These are phyloP conservation scores for Falco cherrug DNA, from an alignment of 2,797 vertebrate species.

Conservation along the genomic window DNA sequence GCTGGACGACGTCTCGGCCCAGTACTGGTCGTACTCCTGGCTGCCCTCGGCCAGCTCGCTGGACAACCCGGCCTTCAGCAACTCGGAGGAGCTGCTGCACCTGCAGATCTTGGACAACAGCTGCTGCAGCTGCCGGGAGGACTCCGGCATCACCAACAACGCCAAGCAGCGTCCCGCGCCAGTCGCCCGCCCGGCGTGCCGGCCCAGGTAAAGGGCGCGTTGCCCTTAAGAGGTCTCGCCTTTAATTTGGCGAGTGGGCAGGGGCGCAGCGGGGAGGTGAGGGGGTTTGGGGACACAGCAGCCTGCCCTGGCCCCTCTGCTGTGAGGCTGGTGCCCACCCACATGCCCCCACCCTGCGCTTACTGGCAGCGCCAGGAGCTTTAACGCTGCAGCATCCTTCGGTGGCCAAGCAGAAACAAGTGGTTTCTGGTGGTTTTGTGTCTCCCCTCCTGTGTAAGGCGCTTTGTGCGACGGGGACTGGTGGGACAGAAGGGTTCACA, in stretches of 20 bases:
- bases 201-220: neutral
- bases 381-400: accelerated
- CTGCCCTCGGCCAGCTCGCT: slow-evolving; percentile 82
- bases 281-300: neutral
- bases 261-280: accelerated
- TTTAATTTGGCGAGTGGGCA: accelerated
- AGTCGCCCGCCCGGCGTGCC: accelerated
- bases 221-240: accelerated
- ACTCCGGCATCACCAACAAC: slow-evolving; percentile 65
- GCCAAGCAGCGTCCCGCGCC: slow-evolving; percentile 21
- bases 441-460: accelerated
- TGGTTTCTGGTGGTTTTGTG: neutral
- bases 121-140: slow-evolving; percentile 84
- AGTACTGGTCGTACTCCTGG: slow-evolving; percentile 85
- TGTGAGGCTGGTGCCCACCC: neutral
- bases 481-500: neutral
- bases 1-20: slow-evolving; percentile 88
- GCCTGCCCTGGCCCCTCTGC: neutral
- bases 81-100: slow-evolving; percentile 88
- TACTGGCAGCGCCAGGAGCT: accelerated
- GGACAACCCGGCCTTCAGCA: slow-evolving; percentile 87
- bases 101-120: slow-evolving; percentile 81
- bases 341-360: accelerated
- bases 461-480: neutral
- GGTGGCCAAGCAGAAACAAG: neutral